A percentile compares a stretch with the other conserved stretches of the same genome.
phyloP scores from a whole-genome alignment of 2,797 vertebrate genomes.

The Psittacula echo region DNA sequence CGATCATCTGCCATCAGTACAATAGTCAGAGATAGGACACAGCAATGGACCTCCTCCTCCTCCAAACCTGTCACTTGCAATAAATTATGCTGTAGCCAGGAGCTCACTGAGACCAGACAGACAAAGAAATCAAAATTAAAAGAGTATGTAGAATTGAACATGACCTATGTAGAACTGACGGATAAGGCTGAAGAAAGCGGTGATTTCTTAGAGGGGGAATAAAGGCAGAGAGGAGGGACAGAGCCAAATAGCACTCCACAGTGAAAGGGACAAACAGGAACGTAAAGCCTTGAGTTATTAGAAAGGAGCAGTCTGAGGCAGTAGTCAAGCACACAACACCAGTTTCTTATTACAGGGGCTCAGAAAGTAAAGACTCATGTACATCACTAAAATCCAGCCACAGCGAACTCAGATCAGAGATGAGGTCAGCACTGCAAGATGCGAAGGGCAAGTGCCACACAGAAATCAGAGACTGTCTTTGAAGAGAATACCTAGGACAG shows the following conservation, averaged over 20 bases:
- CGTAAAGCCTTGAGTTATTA: background rate
- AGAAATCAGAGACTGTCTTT: background rate
- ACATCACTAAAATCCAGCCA: background rate
- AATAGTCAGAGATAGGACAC: background rate
- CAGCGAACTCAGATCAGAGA: background rate
- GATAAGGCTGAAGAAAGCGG: background rate
- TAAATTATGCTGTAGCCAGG: slow-evolving; percentile 19
- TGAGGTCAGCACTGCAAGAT: background rate
- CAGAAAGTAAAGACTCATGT: background rate
- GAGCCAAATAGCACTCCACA: background rate
- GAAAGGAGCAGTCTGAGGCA: background rate
- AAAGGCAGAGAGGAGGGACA: background rate
- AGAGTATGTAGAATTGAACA: background rate
- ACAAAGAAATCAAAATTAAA: slow-evolving; percentile 30
- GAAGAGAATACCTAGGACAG: background rate
- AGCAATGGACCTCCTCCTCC: slow-evolving; percentile 27
- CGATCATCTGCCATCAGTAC: background rate
- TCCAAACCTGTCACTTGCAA: slow-evolving; percentile 46
- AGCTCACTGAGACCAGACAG: slow-evolving; percentile 32
- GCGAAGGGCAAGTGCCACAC: background rate
- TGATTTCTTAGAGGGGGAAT: background rate
- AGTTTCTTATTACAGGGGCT: background rate
- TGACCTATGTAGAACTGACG: slow-evolving; percentile 34
- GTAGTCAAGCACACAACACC: background rate
- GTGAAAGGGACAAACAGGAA: background rate